Evolutionary conservation across 2,797 vertebrate genomes (phyloP), one percentile per base, ranked within the genome.

Genomic region (Hybognathus amarus): DNA sequence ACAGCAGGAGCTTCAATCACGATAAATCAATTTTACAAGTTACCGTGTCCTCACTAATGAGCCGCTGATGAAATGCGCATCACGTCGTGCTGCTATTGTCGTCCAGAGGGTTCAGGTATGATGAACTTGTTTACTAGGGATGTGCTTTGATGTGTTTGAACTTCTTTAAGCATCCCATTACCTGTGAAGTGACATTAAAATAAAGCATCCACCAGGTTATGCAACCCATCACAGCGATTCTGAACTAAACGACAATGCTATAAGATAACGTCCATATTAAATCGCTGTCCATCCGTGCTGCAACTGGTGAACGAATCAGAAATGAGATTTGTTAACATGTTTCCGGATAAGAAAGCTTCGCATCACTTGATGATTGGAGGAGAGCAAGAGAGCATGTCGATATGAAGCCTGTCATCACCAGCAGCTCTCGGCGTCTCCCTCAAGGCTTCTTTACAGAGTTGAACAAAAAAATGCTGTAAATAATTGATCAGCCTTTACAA

Each of bases 401-500:
- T 83, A 86, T 71, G 83, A 78, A 77, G 73, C 64, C 78, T 90
- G 88, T 92, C 82, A 76, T 83, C 69, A 64, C 75, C 79, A 66
- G 71, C 78, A 74, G 83, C 68, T 84, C 69, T 85, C 67, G 73
- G 80, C 85, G 66, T 87, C 45, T 88, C 85, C 89, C 88, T 82
- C 79, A 87, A 80, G 86, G 84, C 79, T 83, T 70, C 63, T 83
- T 76, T 89, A 87, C 88, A 81, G 79, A 30, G 78, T 74, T 88
- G 88, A 92, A 90, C 87, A 89, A 91, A 90, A 90, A 92, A 93
- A 91, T 78, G 71, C 75, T 88, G 68, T 88, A 90, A 94, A 92
- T 94, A 93, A 94, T 93, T 91, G 90, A 94, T 93, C 79, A 83
- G 83, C 82, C 90, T 91, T 89, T 90, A 90, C 86, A 85, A 92